These are phyloP conservation scores for Triplophysa rosa DNA, from an alignment of 2,113 vertebrate species.

Conservation along the genomic window DNA sequence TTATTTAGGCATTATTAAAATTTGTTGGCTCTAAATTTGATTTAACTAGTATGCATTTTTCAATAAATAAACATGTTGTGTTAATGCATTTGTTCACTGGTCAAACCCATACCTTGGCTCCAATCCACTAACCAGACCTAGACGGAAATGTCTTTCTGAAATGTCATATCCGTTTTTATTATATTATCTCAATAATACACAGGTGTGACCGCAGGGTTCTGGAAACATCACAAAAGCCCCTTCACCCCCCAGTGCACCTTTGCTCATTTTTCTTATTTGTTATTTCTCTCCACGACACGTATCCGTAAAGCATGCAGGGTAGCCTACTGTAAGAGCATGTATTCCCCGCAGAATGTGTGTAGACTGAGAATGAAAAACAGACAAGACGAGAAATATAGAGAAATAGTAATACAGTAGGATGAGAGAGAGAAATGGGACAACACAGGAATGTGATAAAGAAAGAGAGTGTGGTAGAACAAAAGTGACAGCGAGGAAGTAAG, in stretches of 20 bases:
- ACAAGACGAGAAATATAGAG: background rate
- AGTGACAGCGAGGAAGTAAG: background rate
- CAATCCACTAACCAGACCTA: too few relatives aligned
- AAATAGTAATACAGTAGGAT: background rate
- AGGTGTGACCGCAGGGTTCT: slow-evolving; percentile 2
- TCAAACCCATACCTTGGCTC: too few relatives aligned
- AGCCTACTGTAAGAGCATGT: background rate
- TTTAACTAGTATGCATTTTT: too few relatives aligned
- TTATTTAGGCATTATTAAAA: too few relatives aligned
- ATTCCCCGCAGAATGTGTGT: background rate
- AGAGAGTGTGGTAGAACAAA: background rate
- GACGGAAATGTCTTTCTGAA: too few relatives aligned
- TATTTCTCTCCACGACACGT: background rate
- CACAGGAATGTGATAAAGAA: background rate
- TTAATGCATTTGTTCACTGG: too few relatives aligned
- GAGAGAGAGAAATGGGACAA: background rate
- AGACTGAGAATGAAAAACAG: background rate
- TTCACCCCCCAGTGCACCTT: background rate
- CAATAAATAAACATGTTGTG: background rate
- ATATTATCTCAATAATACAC: background rate
- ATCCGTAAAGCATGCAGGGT: background rate
- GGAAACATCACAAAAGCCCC: background rate
- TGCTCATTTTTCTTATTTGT: background rate
- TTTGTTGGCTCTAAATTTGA: background rate
- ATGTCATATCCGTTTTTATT: background rate